Evolutionary conservation across 2,113 vertebrate genomes (phyloP), one percentile per base, ranked within the genome.

Genomic region (Physeter macrocephalus): DNA sequence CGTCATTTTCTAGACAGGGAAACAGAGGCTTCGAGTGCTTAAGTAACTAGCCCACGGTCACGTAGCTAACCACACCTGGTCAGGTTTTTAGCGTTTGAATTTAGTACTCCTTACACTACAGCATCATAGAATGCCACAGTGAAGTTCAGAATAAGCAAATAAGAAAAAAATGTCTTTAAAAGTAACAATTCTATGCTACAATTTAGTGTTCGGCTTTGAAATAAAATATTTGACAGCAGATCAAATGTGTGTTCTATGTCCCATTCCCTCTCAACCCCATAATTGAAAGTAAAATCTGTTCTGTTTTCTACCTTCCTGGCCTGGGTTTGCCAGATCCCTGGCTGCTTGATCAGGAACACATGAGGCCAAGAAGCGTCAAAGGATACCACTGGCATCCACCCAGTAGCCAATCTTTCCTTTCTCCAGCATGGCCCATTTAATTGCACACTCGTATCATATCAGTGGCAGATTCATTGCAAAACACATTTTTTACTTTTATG

Each of bases 341-440:
- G 66, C 92, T 97, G 95, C 97, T 97, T 98, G 98, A 98, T 98
- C 95, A 52, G 94, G 98, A 98, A 96, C 98, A 98, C 94, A 97
- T 98, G 98, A 98, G 93, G 93, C 94, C 8, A 49, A 80, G 93
- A 97, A 97, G 95, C 52, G 69, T 98, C 96, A 97, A 97, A 98
- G 93, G 75, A 96, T 96, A 94, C 80, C 95, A 90, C 2, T 98
- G 98, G 98, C 97, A 97, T 83, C 31, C 95, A 9, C 96, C 97
- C 97, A 98, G 97, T 75, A 98, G 96, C 95, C 98, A 98, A 87
- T 95, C 88, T 98, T 97, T 89, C 94, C 93, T 97, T 74, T 95
- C 97, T 95, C 93, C 94, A 96, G 62, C 96, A 98, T 3, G 95
- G 91, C 94, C 97, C 97, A 95, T 98, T 98, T 98, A 97, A 97